phyloP scores from a whole-genome alignment of 2,113 vertebrate genomes.

The Chlamydotis undulata region DNA sequence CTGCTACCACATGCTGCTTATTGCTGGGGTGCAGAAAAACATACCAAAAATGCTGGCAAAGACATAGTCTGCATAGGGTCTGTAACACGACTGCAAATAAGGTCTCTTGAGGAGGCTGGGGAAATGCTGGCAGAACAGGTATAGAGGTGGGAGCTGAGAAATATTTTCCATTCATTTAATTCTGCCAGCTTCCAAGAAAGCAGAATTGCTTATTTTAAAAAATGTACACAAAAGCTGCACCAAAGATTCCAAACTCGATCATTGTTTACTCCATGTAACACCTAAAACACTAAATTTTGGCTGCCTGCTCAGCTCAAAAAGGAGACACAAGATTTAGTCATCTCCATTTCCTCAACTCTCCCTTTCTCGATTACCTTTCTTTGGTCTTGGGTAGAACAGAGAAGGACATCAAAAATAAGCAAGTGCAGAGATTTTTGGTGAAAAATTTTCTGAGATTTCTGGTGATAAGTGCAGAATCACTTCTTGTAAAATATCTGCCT shows the following conservation, averaged over 20 bases:
- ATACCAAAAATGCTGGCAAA: not conserved
- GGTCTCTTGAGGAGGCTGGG: not conserved
- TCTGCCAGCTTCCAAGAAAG: not conserved
- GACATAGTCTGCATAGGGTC: not conserved
- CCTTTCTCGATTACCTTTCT: not conserved
- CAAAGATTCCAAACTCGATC: rapidly evolving
- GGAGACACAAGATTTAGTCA: not conserved
- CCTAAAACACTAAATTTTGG: not conserved
- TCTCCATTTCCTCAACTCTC: not conserved
- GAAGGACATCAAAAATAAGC: not conserved
- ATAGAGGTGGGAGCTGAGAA: not conserved
- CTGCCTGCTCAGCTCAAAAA: not conserved
- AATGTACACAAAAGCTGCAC: not conserved
- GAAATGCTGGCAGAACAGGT: not conserved
- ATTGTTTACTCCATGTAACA: not conserved
- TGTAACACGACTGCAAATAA: not conserved
- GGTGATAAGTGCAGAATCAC: not conserved
- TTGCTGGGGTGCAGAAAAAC: not conserved
- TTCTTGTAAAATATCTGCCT: not conserved
- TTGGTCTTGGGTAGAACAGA: not conserved
- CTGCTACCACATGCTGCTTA: not conserved
- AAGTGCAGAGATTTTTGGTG: not conserved
- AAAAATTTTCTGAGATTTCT: not conserved
- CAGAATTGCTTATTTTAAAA: not conserved
- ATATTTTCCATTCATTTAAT: not conserved